Base-by-base conservation (phyloP, 1,140 invertebrate genomes). In the Anoplophora glabripennis region DNA sequence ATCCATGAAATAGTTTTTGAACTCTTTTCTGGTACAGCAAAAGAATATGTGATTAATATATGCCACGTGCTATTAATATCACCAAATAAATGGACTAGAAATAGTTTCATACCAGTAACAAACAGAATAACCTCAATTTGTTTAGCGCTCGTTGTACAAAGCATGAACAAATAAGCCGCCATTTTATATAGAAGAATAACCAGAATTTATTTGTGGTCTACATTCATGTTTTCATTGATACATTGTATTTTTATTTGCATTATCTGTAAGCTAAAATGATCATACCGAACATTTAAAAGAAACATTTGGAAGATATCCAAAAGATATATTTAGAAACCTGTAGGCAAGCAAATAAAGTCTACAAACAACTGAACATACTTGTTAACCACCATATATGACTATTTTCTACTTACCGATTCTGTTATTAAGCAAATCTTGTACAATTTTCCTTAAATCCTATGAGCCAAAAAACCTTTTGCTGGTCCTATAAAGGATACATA, bases 321-420 rank as follows among this genome's bases (percentile, higher is more conserved):
- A 52, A 68, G 66, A 66, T 68, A 68, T 64, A 59, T 68, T 60
- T 68, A 66, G 64, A 58, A 63, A 47, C 53, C 58, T 48, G 37
- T 63, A 51, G 48, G 44, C 51, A 55, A 40, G 18, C 40, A 57
- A 40, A n/a, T 15, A 40, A 12, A 15, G 38, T n/a, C 33, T 61
- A 61, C 54, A 61, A 51, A 45, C 44, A 61, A 12, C 40, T 51
- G 49, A 35, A 48, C 49, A 35, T 42, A 61, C 44, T 4, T 36
- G 21, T 4, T 46, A 61, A 37, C 12, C 28, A 34, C 40, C 34
- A 52, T n/a, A 28, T 40, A 40, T 11, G 38, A 53, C 9, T 37
- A 12, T 14, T 49, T 53, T 38, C 47, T 35, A 61, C 65, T 63
- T 57, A 61, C 59, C 49, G 47, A 59, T 44, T 64, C 52, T 33